Conservation (phyloP, 2,113 vertebrate genomes). For the Mungos mungo region DNA sequence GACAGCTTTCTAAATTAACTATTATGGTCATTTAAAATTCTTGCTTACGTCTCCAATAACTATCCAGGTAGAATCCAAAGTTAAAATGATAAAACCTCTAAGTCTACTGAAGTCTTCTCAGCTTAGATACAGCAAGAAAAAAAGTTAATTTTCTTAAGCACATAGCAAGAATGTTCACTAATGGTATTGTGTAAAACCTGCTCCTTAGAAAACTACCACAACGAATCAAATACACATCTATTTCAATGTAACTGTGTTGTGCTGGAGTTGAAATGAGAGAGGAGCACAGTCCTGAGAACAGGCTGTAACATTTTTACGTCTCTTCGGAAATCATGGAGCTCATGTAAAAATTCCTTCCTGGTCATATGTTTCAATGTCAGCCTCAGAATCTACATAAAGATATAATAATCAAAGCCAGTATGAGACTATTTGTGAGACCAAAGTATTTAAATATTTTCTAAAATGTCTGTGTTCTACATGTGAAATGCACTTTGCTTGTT, state of each 20-base stretch:
- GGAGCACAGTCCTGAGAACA: neutral
- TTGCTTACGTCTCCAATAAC: neutral
- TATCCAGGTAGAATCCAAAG: neutral
- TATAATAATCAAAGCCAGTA: neutral
- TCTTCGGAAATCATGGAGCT: neutral
- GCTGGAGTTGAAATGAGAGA: neutral
- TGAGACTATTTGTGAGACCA: neutral
- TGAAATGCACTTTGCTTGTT: neutral
- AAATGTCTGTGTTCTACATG: neutral
- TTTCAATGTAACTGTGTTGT: neutral
- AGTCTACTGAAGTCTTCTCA: neutral
- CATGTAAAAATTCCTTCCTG: neutral
- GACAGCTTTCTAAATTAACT: slow-evolving; percentile 13
- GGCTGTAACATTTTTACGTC: neutral
- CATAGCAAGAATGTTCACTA: neutral
- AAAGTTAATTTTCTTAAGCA: neutral
- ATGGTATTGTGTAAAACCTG: neutral
- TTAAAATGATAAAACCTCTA: neutral
- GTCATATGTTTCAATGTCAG: neutral
- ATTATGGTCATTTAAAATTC: neutral
- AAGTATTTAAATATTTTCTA: neutral
- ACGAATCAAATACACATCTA: neutral
- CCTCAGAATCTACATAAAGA: neutral
- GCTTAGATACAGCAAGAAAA: neutral
- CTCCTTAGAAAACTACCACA: neutral